phyloP scores from a whole-genome alignment of 2,888 invertebrate genomes.

The Plagodis dolabraria region DNA sequence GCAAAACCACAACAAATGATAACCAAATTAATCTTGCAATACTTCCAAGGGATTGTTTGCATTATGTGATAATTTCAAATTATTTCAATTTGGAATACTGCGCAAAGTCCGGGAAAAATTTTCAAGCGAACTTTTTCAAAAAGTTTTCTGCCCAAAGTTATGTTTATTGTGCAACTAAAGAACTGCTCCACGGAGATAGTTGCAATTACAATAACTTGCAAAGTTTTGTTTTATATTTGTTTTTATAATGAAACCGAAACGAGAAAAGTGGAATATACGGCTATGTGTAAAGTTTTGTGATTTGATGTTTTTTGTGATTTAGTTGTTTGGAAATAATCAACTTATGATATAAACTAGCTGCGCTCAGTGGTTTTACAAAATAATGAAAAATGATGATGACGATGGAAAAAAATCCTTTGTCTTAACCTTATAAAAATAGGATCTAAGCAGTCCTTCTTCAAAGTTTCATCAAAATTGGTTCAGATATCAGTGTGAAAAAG shows the following conservation, averaged over 20 bases:
- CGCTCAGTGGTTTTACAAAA: too few species aligned
- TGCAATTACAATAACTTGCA: conserved; percentile 34
- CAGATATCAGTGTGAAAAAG: too few species aligned
- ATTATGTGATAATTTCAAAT: neutral
- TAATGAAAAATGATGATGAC: too few species aligned
- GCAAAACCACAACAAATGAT: too few species aligned
- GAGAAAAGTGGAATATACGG: conserved; percentile 29
- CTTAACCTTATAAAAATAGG: too few species aligned
- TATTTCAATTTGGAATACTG: neutral
- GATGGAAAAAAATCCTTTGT: too few species aligned
- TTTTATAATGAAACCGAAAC: conserved; percentile 37
- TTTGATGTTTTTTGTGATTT: conserved; percentile 19
- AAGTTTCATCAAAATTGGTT: too few species aligned
- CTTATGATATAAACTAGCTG: too few species aligned
- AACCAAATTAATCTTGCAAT: too few species aligned
- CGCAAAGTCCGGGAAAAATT: conserved; percentile 10
- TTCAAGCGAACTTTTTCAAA: conserved; percentile 15
- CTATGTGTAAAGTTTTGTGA: conserved; percentile 28
- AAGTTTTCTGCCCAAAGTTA: conserved; percentile 27
- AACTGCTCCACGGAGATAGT: conserved; percentile 31
- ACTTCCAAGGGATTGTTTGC: too few species aligned
- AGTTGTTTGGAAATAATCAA: conserved; percentile 5
- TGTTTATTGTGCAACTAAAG: conserved; percentile 27
- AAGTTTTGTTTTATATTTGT: conserved; percentile 36
- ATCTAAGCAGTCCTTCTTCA: too few species aligned